phyloP scores from a whole-genome alignment of 2,113 vertebrate genomes.

The Pangasianodon hypophthalmus region DNA sequence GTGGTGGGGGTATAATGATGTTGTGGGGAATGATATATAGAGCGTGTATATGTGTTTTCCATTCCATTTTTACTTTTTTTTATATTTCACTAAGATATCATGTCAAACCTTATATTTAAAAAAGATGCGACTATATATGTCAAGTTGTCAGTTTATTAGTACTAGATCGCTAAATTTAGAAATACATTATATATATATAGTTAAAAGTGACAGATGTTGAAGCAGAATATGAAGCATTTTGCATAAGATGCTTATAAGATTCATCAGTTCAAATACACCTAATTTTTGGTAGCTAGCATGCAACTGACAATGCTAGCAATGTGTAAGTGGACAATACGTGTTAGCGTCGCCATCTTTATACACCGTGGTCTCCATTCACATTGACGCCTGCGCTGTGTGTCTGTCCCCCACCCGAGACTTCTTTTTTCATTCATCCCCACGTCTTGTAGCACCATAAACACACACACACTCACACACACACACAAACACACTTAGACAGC shows the following conservation, averaged over 20 bases:
- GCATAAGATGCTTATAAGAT: too few relatives aligned
- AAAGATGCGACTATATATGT: background rate
- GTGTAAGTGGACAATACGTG: background rate
- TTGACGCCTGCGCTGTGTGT: background rate
- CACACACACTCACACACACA: constrained; percentile 60
- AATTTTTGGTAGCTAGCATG: background rate
- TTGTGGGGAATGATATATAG: background rate
- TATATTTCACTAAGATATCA: too few relatives aligned
- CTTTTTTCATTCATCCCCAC: constrained; percentile 36
- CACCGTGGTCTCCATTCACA: background rate
- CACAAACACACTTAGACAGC: constrained; percentile 75
- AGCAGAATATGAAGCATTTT: too few relatives aligned
- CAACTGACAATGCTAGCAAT: background rate
- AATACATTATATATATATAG: too few relatives aligned
- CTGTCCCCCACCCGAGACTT: constrained; percentile 10
- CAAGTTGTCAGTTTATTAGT: background rate
- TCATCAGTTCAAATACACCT: too few relatives aligned
- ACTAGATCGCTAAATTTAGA: too few relatives aligned
- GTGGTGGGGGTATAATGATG: background rate
- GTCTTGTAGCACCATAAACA: constrained; percentile 76
- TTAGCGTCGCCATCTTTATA: background rate
- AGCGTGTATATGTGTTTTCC: background rate
- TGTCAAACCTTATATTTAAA: too few relatives aligned
- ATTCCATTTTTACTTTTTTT: background rate
- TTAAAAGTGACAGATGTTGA: background rate